Evolutionary conservation across 1,140 invertebrate genomes (phyloP), one percentile per base, ranked within the genome.

Genomic region (Sipha flava): DNA sequence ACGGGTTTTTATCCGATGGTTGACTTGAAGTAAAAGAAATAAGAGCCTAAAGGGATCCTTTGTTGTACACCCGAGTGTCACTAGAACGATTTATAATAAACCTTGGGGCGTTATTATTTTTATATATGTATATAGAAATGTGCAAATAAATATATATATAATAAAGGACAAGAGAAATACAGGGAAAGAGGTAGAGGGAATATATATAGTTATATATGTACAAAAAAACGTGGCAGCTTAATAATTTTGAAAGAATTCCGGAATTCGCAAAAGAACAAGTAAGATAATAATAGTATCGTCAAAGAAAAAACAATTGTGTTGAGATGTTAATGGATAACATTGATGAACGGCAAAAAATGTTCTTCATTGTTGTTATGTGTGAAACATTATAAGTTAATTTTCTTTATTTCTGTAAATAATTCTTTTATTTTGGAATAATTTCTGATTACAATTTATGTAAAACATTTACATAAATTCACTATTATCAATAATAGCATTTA

Each of bases 1-100:
- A 47, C 16, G 49, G n/a, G 31, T 72, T 82, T 73, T 73, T 73
- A 73, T 73, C 43, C 21, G 68, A 23, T 49, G 43, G 26, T 2
- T 26, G 68, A n/a, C 26, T 45, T 16, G 43, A 31, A 26, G 16
- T 9, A 23, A n/a, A 81, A n/a, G 45, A 43, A 43, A 2, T 29
- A 43, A 77, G 14, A 66, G 31, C 31, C 31, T 7, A 23, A 14
- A 10, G 6, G 10, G n/a, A 29, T 26, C 52, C 37, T 45, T 80
- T 40, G 49, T 43, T 40, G 64, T 43, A 21, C 12, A 18, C 5
- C 62, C 31, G 34, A 31, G 57, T 43, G 72, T 59, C 29, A 54
- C 54, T 29, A 54, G 29, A 45, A 62, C 62, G 29, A 70, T 59
- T 43, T 81, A 72, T 57, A 73, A 52, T 57, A 75, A 57, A 66